These are phyloP conservation scores for Zosterops japonicus DNA, from an alignment of 2,113 vertebrate species.

Conservation along the genomic window DNA sequence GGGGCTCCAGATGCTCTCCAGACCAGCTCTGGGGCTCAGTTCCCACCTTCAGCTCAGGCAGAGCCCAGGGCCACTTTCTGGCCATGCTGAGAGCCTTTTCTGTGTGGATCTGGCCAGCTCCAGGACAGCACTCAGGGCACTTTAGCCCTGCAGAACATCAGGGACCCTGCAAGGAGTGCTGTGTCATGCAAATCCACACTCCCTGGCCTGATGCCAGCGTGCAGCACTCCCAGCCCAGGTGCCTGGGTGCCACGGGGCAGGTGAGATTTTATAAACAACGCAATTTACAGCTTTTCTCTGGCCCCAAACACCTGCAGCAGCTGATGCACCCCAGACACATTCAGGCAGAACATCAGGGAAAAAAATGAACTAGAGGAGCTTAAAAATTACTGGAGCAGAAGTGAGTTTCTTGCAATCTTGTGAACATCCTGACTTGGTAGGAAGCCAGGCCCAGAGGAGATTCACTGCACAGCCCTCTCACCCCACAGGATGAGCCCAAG, in stretches of 20 bases:
- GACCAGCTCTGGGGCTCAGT: not conserved
- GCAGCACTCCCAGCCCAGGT: not conserved
- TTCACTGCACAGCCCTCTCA: not conserved
- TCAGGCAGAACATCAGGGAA: not conserved
- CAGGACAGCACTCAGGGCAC: not conserved
- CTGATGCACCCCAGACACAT: not conserved
- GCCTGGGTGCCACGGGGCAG: not conserved
- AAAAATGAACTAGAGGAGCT: not conserved
- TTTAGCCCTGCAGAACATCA: not conserved
- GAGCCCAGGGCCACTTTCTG: not conserved
- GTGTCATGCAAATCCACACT: not conserved
- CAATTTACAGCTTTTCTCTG: not conserved
- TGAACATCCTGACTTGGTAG: slow-evolving; percentile 24
- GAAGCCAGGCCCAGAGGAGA: not conserved
- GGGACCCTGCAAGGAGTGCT: not conserved
- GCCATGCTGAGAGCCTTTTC: not conserved
- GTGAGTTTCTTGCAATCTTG: not conserved
- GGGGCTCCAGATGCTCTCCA: not conserved
- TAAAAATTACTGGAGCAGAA: slow-evolving; percentile 52
- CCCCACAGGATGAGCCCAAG: accelerated
- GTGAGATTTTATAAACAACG: not conserved
- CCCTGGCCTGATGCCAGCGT: not conserved
- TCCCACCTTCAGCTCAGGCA: not conserved
- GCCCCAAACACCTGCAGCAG: not conserved
- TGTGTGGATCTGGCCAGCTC: not conserved